Conservation (phyloP, 1,140 invertebrate genomes). For the Rhysida immarginata region DNA sequence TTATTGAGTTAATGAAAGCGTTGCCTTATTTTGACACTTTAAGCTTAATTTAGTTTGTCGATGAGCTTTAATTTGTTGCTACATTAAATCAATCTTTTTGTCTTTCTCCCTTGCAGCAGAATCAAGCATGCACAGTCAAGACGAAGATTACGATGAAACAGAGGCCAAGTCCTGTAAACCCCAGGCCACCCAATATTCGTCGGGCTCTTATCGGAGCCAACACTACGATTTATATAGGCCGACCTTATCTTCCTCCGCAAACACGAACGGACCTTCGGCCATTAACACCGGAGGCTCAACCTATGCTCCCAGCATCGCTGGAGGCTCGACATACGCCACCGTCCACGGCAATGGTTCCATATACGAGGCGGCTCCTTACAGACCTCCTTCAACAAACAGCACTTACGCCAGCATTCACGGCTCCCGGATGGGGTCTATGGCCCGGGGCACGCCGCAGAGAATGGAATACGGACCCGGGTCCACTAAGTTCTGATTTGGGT, state of each 20-base stretch:
- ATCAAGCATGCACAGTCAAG: constrained; percentile 7
- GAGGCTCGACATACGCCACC: background rate
- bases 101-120: background rate
- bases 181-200: background rate
- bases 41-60: no score
- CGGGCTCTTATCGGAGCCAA: background rate
- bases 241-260: background rate
- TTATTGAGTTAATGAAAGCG: no score
- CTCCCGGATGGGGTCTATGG: background rate
- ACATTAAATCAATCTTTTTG: background rate
- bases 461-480: constrained; percentile 4
- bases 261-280: background rate
- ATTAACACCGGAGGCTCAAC: background rate
- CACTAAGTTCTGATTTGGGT: constrained; percentile 11
- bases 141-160: constrained; percentile 10
- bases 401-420: constrained; percentile 10
- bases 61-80: background rate
- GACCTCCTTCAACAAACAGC: background rate
- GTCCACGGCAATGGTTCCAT: background rate
- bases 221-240: constrained; percentile 2
- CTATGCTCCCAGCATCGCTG: background rate
- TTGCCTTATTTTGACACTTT: no score
- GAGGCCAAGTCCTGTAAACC: constrained; percentile 3
- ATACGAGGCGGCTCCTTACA: background rate
- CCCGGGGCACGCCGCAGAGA: constrained; percentile 3